Evolutionary conservation across 2,113 vertebrate genomes (phyloP), one percentile per base, ranked within the genome.

Genomic region (Passer montanus): DNA sequence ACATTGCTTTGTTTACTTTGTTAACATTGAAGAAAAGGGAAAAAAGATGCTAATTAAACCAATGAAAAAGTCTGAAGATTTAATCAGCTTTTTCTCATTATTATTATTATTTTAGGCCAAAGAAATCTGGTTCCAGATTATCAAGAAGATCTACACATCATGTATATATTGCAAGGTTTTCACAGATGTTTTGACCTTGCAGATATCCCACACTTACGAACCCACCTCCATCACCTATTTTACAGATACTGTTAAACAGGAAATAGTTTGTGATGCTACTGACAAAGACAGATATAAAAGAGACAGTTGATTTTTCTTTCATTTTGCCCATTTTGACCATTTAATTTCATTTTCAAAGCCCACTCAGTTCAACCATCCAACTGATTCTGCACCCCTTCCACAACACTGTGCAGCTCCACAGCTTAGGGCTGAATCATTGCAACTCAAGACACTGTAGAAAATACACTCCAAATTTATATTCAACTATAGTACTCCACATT

Each of bases 361-460:
- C 6, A 24, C 33, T 66, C 52, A 43, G 19, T 39, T 47, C 47
- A 78, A 7, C 4, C 59, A 62, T 21, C 9, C 49, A 30, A 8
- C 4, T 13, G 13, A 64, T 31, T 11, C 39, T 41, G 39, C 39
- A 41, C 24, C 15, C 12, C 30, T 12, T 18, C 14, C 15, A n/a
- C 0, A 2, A 10, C 7, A 6, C 23, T 47, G 10, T 20, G 41
- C 16, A 58, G 66, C 14, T 75, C 39, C 44, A 43, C 4, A 16
- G 66, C 33, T 52, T 14, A 79, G 28, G 31, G 24, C 33, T 60
- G 27, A 87, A 62, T 10, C 35, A 44, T 0, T 28, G 23, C 22
- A n/a, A 92, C 19, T 59, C 19, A 81, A 68, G 67, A 79, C 15
- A 64, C 24, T 1, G 3, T 2, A 78, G 37, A 46, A 83, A 49